Conservation (phyloP, 2,888 invertebrate genomes). For the Phalera bucephala region DNA sequence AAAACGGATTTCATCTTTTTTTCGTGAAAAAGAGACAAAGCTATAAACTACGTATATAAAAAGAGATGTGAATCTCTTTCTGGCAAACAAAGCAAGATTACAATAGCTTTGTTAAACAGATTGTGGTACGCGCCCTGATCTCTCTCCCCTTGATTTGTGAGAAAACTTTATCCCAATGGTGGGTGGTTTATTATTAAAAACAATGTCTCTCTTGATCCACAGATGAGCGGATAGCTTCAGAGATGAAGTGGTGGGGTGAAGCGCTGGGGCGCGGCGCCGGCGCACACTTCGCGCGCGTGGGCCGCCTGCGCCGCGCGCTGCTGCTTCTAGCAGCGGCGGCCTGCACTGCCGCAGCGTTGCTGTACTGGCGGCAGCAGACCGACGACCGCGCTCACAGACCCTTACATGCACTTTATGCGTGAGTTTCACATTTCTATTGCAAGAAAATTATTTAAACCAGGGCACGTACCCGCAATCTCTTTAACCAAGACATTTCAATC, state of each 20-base stretch:
- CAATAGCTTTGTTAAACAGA: no score
- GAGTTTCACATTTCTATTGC: slow-evolving; percentile 29
- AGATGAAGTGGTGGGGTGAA: slow-evolving; percentile 68
- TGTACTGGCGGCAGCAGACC: slow-evolving; percentile 85
- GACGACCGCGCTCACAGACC: slow-evolving; percentile 63
- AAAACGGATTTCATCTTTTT: no score
- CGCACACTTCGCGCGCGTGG: slow-evolving; percentile 78
- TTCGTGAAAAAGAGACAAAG: no score
- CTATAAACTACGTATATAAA: no score
- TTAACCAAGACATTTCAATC: no score
- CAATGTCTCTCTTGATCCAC: slow-evolving; percentile 17
- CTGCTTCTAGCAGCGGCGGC: slow-evolving; percentile 80
- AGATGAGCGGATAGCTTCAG: slow-evolving; percentile 40
- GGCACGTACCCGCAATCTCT: no score
- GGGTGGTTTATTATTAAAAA: not conserved
- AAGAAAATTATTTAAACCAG: not conserved
- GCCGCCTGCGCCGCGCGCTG: slow-evolving; percentile 81
- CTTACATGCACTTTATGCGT: slow-evolving; percentile 57
- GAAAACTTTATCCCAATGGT: no score
- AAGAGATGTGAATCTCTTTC: no score
- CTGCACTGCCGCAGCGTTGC: slow-evolving; percentile 80
- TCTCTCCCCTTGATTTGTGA: not conserved
- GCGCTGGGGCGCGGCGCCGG: slow-evolving; percentile 70
- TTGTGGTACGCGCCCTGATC: not conserved
- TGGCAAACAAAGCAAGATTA: no score